These are phyloP conservation scores for Eueremaeus valkanovi DNA, from an alignment of 2,888 invertebrate genomes.

Conservation along the genomic window DNA sequence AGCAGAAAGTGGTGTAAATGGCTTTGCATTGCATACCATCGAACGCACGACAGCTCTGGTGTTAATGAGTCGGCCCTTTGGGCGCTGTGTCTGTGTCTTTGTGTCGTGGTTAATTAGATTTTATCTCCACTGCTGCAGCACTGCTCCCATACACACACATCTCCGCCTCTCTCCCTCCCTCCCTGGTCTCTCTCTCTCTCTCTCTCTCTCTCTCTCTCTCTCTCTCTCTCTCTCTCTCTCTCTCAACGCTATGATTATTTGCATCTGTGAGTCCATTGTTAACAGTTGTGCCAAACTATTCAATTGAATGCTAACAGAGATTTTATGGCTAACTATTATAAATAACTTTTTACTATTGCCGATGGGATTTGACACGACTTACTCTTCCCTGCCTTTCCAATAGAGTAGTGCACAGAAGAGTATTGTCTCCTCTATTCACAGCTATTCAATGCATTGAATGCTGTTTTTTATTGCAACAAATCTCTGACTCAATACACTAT, in stretches of 20 bases:
- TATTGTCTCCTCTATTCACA: no score
- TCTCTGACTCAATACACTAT: background rate
- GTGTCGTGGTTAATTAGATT: constrained; percentile 24
- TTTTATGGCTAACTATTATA: constrained; percentile 3
- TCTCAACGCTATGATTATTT: background rate
- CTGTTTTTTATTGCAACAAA: constrained; percentile 16
- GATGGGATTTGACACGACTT: background rate
- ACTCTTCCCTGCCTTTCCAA: no score
- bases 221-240: background rate
- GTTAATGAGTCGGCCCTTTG: constrained; percentile 12
- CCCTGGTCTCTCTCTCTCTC: background rate
- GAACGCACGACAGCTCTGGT: constrained; percentile 1
- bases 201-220: background rate
- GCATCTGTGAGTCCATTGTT: background rate
- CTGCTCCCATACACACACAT: background rate
- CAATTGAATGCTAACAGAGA: background rate
- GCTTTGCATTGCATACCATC: background rate
- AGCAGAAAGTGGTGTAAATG: background rate
- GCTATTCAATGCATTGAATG: background rate
- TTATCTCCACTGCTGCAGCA: background rate
- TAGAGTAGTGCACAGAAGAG: no score
- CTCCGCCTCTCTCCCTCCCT: background rate
- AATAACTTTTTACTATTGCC: background rate
- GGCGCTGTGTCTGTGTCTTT: no score
- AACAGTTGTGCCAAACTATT: background rate